These are phyloP conservation scores for Plecturocebus donacophilus DNA, from an alignment of 2,113 vertebrate species.

Conservation along the genomic window DNA sequence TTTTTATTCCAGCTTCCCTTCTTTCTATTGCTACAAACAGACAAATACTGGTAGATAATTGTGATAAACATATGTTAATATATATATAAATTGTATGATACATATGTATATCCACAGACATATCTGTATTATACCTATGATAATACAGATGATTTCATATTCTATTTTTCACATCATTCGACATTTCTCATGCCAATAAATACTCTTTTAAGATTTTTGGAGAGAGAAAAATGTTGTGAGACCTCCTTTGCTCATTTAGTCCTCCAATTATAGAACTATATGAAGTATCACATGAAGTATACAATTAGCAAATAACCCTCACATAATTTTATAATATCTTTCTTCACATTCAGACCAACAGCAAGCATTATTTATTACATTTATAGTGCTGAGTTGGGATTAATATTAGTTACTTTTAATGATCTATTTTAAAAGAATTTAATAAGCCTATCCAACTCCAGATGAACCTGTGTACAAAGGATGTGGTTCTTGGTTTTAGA, in stretches of 20 bases:
- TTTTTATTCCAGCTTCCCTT: neutral
- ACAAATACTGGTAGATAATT: neutral
- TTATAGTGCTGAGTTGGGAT: neutral
- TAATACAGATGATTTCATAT: neutral
- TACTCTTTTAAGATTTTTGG: neutral
- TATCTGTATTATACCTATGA: neutral
- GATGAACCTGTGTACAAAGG: neutral
- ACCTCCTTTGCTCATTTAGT: neutral
- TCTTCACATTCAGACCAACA: neutral
- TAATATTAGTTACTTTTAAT: neutral
- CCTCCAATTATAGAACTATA: neutral
- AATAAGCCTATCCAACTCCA: neutral
- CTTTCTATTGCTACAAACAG: neutral
- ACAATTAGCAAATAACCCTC: slow-evolving; percentile 6
- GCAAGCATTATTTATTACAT: neutral
- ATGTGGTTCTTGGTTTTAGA: neutral
- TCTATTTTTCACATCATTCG: neutral
- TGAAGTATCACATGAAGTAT: neutral
- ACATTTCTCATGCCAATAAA: neutral
- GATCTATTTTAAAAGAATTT: neutral
- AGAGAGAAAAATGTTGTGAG: neutral
- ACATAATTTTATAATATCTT: neutral
- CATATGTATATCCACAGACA: neutral
- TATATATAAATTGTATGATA: neutral
- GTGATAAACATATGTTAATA: neutral